phyloP scores from a whole-genome alignment of 1,140 invertebrate species.

The Caenorhabditis remanei region DNA sequence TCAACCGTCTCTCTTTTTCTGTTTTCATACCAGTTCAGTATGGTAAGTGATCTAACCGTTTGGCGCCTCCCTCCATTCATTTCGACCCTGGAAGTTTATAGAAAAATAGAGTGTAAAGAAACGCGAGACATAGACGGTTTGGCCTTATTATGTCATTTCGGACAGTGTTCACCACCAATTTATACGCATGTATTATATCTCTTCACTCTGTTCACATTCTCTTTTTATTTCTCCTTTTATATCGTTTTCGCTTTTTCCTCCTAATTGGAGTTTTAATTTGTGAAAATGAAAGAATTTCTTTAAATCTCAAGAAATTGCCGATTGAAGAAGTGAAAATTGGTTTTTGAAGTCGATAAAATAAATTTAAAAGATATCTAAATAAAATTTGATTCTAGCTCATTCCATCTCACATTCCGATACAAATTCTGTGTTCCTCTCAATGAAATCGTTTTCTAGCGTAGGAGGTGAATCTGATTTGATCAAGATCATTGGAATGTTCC shows the following conservation, averaged over 20 bases:
- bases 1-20: background rate
- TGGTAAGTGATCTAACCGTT: conserved; percentile 18
- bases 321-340: no score
- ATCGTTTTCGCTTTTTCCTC: no score
- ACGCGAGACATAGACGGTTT: conserved; percentile 31
- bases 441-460: no score
- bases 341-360: no score
- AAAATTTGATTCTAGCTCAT: no score
- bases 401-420: no score
- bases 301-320: no score
- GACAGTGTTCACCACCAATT: background rate
- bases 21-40: conserved; percentile 1
- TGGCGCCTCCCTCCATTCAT: background rate
- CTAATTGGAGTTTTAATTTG: no score
- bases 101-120: background rate
- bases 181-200: background rate
- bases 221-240: background rate
- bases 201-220: background rate
- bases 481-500: background rate
- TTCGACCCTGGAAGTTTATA: background rate
- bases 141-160: conserved; percentile 51
- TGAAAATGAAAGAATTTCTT: no score
- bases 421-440: no score
- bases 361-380: no score
- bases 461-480: background rate